phyloP scores from a whole-genome alignment of 2,888 invertebrate species.

The Sinotaia quadrata region DNA sequence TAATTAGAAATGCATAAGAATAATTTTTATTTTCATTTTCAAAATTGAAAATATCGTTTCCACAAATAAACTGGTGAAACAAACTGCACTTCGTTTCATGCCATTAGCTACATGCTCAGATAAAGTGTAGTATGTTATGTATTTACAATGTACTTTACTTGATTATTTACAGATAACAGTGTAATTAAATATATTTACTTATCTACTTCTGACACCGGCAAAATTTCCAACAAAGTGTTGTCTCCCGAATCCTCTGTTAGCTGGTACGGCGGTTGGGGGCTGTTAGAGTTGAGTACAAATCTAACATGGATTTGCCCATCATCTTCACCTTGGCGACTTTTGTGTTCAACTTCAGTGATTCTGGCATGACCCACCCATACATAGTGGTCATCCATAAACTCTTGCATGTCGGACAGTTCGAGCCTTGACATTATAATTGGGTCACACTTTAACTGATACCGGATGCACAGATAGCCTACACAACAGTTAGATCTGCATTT shows the following conservation, averaged over 20 bases:
- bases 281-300: not conserved
- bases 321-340: not conserved
- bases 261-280: slow-evolving; percentile 7
- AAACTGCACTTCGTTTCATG: no score
- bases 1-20: no score
- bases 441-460: slow-evolving; percentile 7
- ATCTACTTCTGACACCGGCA: slow-evolving; percentile 18
- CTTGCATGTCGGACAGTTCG: not conserved
- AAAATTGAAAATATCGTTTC: no score
- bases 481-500: not conserved
- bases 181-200: slow-evolving; percentile 13
- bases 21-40: no score
- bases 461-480: slow-evolving; percentile 23
- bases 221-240: not conserved
- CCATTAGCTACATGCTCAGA: no score
- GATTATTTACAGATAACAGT: no score
- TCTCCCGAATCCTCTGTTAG: not conserved
- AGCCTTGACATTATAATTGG: not conserved
- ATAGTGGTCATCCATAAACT: slow-evolving; percentile 10
- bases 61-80: no score
- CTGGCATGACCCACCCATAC: slow-evolving; percentile 22
- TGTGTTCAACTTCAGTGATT: not conserved
- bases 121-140: no score
- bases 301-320: slow-evolving; percentile 4
- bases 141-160: no score